Conservation (phyloP, 2,113 vertebrate species). For the Saguinus midas region DNA sequence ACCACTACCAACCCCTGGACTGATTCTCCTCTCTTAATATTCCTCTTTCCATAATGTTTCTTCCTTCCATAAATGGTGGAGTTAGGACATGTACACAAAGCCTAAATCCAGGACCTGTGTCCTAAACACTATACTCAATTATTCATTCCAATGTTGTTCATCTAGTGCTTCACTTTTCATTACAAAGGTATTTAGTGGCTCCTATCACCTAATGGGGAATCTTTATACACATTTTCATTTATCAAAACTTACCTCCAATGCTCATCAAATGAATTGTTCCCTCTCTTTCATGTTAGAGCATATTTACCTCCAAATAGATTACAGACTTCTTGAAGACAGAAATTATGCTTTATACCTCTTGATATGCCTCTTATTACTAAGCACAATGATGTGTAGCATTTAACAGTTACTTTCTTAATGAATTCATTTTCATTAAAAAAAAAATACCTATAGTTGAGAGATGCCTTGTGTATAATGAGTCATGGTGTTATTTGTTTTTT, state of each 20-base stretch:
- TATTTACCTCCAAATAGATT: neutral
- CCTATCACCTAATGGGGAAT: neutral
- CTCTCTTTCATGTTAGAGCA: neutral
- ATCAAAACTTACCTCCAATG: neutral
- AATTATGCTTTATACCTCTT: neutral
- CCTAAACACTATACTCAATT: neutral
- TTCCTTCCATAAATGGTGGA: neutral
- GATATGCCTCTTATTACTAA: neutral
- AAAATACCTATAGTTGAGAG: constrained; percentile 14
- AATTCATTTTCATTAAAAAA: neutral
- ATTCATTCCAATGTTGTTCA: neutral
- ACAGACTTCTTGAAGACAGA: neutral
- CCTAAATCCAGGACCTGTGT: neutral
- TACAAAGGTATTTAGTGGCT: neutral
- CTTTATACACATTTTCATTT: neutral
- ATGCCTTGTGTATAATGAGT: neutral
- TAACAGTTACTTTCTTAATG: neutral
- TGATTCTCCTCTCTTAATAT: neutral
- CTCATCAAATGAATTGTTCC: neutral
- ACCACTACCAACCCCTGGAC: neutral
- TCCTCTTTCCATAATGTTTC: neutral
- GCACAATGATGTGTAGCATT: neutral
- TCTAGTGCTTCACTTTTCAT: neutral
- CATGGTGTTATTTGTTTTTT: neutral
- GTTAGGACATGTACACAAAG: neutral